Evolutionary conservation across 2,888 invertebrate genomes (phyloP).

Genomic region (Nephrotoma flavescens): DNA sequence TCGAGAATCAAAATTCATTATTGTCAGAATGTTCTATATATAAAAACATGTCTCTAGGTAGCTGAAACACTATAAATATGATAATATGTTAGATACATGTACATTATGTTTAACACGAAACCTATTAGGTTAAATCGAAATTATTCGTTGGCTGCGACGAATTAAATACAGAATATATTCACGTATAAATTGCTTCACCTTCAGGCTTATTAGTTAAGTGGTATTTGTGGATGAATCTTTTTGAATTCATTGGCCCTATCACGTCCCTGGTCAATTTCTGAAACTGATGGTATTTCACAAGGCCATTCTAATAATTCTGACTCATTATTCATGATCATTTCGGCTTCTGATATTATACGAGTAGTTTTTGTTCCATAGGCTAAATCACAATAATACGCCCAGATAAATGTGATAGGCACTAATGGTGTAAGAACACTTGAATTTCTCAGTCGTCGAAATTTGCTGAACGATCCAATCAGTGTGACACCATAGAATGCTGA

Average conservation of each 20-base stretch:
- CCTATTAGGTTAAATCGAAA: too few relatives aligned
- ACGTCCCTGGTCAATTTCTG: slow-evolving; percentile 52
- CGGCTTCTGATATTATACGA: slow-evolving; percentile 60
- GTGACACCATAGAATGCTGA: slow-evolving; percentile 48
- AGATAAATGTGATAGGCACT: slow-evolving; percentile 53
- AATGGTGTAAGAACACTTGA: slow-evolving; percentile 47
- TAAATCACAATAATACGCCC: slow-evolving; percentile 59
- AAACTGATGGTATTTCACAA: slow-evolving; percentile 57
- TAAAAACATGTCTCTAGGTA: too few relatives aligned
- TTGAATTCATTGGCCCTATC: slow-evolving; percentile 46
- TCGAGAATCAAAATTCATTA: too few relatives aligned
- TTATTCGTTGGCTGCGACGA: too few relatives aligned
- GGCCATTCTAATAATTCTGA: slow-evolving; percentile 53
- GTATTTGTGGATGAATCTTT: slow-evolving; percentile 44
- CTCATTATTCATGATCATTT: slow-evolving; percentile 64
- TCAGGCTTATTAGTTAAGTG: slow-evolving; percentile 17
- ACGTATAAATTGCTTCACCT: too few relatives aligned
- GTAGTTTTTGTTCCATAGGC: slow-evolving; percentile 64
- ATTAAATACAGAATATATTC: too few relatives aligned
- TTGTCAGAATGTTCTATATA: too few relatives aligned
- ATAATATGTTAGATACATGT: too few relatives aligned
- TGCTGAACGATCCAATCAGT: slow-evolving; percentile 36
- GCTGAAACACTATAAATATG: too few relatives aligned
- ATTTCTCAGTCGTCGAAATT: slow-evolving; percentile 45
- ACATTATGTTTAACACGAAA: too few relatives aligned